These are phyloP conservation scores for Thaumatotibia leucotreta DNA, from an alignment of 1,140 invertebrate species.

Conservation along the genomic window DNA sequence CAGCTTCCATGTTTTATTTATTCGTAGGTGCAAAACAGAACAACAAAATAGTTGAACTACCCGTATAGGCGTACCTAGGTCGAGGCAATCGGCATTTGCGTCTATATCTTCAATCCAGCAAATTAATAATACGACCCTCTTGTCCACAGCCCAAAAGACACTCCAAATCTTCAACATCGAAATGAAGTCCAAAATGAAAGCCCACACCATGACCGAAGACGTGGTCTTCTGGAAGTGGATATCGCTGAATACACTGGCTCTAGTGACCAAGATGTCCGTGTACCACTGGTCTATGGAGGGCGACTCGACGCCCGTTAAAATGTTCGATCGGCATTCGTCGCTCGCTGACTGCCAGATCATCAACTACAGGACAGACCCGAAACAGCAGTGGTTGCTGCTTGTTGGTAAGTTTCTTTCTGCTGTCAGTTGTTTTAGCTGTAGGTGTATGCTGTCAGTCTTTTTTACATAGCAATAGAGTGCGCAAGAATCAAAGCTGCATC, in stretches of 20 bases:
- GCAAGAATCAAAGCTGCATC: no score
- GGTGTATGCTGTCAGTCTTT: no score
- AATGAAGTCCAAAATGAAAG: conserved; percentile 99
- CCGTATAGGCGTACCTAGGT: no score
- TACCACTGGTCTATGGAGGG: conserved; percentile 99
- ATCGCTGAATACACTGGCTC: conserved; percentile 95
- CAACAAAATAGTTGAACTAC: no score
- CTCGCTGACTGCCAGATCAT: conserved; percentile 98
- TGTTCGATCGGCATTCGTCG: conserved; percentile 98
- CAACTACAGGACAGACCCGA: conserved; percentile 98
- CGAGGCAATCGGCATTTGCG: no score
- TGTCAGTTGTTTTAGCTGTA: no score
- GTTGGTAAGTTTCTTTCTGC: conserved; percentile 81
- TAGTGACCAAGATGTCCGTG: conserved; percentile 98
- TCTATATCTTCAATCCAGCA: not conserved
- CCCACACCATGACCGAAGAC: conserved; percentile 98
- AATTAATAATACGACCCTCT: not conserved
- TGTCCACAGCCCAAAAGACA: conserved; percentile 91
- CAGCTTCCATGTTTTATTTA: no score
- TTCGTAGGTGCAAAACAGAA: no score
- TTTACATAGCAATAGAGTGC: no score
- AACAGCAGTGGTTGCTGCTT: conserved; percentile 97
- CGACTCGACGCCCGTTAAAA: conserved; percentile 96
- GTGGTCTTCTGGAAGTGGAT: conserved; percentile 99
- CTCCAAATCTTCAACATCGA: conserved; percentile 99